Percentiles rank a stretch among this genome's conserved stretches.
Evolutionary conservation across 2,113 vertebrate genomes (phyloP).

Genomic region (Formicarius rufipectus): DNA sequence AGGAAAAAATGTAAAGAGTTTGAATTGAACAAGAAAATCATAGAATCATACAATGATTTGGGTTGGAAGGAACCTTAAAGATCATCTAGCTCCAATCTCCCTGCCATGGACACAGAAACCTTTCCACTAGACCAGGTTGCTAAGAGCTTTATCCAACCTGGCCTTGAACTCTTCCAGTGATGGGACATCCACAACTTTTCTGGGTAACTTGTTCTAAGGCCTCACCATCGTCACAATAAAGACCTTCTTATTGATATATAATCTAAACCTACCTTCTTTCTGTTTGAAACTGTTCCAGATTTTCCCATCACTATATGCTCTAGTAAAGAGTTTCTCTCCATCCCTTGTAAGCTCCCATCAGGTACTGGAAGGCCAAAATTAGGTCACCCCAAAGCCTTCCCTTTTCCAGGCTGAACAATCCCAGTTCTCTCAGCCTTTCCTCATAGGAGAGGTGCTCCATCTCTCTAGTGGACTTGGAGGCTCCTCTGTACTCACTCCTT

Average conservation of each 20-base stretch:
- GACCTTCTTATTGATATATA: neutral
- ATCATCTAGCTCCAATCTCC: accelerated
- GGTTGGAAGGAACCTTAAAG: neutral
- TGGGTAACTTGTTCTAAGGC: neutral
- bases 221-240: neutral
- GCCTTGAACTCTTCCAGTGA: neutral
- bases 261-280: neutral
- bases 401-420: neutral
- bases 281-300: neutral
- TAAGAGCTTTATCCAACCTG: neutral
- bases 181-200: neutral
- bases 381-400: neutral
- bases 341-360: neutral
- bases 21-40: neutral
- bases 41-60: neutral
- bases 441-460: too few relatives aligned
- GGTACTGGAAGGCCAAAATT: neutral
- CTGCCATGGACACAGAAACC: too few relatives aligned
- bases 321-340: neutral
- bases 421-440: neutral
- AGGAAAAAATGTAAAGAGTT: neutral
- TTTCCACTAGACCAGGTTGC: neutral
- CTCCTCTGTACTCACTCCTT: neutral
- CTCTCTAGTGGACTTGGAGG: neutral
- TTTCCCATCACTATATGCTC: too few relatives aligned